Evolutionary conservation across 2,113 vertebrate genomes (phyloP).

Genomic region (Atherinomorus stipes): DNA sequence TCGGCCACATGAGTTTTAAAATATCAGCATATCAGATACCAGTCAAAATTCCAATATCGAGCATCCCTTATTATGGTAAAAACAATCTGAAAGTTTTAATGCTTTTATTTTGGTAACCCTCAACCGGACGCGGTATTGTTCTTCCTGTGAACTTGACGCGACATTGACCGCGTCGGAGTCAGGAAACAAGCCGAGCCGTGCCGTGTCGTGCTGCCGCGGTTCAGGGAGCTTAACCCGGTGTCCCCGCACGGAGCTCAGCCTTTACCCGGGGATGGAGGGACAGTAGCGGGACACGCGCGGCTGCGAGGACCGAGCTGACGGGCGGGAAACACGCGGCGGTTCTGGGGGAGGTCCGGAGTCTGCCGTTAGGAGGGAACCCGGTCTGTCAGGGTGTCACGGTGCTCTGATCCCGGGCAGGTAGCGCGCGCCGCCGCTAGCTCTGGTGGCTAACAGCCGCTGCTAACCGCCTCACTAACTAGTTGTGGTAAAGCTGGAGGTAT

Average conservation of each 20-base stretch:
- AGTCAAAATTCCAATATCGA: too few species aligned
- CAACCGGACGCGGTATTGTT: not conserved
- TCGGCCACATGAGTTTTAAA: too few species aligned
- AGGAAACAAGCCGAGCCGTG: conserved; percentile 46
- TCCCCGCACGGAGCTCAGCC: not conserved
- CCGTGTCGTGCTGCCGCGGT: not conserved
- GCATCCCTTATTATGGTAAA: too few species aligned
- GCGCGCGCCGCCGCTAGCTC: conserved; percentile 1
- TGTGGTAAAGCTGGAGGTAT: not conserved
- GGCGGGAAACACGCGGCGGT: not conserved
- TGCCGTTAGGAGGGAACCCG: not conserved
- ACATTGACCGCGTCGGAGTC: conserved; percentile 12
- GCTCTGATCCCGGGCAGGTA: conserved; percentile 37
- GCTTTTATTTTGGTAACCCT: conserved; percentile 23
- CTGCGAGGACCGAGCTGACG: not conserved
- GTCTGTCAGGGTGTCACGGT: conserved; percentile 13
- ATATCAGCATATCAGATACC: too few species aligned
- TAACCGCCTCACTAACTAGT: not conserved
- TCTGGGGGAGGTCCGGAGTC: not conserved
- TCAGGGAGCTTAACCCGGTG: conserved; percentile 17
- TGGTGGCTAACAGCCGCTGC: conserved; percentile 22
- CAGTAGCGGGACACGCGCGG: too few species aligned
- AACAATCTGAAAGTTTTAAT: too few species aligned
- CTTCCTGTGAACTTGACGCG: not conserved
- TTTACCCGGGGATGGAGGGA: conserved; percentile 21